A percentile compares a stretch with the other conserved stretches of the same genome.
phyloP scores from a whole-genome alignment of 2,888 invertebrate species.

The Ctenicera cuprea region DNA sequence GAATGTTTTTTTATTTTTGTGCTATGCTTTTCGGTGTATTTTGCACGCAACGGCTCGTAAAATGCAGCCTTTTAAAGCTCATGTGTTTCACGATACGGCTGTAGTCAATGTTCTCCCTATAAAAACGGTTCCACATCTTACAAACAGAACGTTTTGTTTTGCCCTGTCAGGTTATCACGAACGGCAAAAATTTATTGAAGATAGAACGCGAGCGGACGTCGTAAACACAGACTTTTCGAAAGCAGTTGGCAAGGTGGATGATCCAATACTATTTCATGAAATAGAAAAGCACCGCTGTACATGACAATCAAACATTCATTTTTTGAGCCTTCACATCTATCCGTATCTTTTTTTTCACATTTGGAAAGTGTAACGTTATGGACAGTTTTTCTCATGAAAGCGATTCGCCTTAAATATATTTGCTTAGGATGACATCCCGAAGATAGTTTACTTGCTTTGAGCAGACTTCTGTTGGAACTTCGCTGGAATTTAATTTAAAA shows the following conservation, averaged over 20 bases:
- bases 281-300: neutral
- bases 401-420: conserved; percentile 36
- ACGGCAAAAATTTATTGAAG: conserved; percentile 42
- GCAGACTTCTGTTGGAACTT: conserved; percentile 47
- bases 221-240: conserved; percentile 37
- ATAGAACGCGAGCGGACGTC: conserved; percentile 33
- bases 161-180: conserved; percentile 42
- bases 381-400: conserved; percentile 1
- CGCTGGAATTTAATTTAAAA: conserved; percentile 51
- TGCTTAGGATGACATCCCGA: conserved; percentile 46
- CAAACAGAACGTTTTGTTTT: conserved; percentile 45
- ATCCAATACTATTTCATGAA: conserved; percentile 19
- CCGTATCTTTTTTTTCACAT: conserved; percentile 19
- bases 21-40: conserved; percentile 32
- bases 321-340: neutral
- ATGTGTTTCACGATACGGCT: conserved; percentile 32
- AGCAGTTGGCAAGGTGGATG: conserved; percentile 26
- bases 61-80: conserved; percentile 37
- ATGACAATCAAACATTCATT: conserved; percentile 11
- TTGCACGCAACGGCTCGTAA: conserved; percentile 44
- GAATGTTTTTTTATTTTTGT: conserved; percentile 21
- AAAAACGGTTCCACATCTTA: conserved; percentile 43
- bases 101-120: conserved; percentile 41
- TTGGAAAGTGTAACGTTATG: conserved; percentile 16
- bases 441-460: conserved; percentile 53